Percentiles rank a stretch among this genome's conserved stretches.
phyloP scores from a whole-genome alignment of 2,888 invertebrate genomes.

The Amphiduros pacificus region DNA sequence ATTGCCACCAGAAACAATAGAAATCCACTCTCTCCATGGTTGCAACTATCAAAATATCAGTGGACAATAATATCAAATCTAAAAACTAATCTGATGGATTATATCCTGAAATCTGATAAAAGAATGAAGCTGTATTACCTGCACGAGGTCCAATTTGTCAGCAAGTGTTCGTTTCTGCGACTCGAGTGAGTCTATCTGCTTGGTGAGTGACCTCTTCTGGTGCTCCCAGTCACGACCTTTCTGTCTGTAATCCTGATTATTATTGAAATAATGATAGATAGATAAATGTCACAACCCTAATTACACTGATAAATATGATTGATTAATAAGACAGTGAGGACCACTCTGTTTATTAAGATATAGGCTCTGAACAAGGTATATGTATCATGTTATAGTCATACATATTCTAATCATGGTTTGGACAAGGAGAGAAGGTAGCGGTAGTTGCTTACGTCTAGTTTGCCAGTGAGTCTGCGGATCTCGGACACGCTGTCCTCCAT shows the following conservation, averaged over 20 bases:
- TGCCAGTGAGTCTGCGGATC: slow-evolving; percentile 17
- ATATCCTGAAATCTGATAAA: too few relatives aligned
- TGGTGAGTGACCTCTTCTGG: slow-evolving; percentile 35
- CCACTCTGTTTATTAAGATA: too few relatives aligned
- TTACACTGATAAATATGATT: not conserved
- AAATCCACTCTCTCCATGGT: too few relatives aligned
- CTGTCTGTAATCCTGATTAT: slow-evolving; percentile 39
- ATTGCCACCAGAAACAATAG: too few relatives aligned
- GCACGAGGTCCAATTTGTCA: slow-evolving; percentile 50
- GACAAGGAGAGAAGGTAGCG: too few relatives aligned
- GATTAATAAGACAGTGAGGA: not conserved
- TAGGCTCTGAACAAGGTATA: too few relatives aligned
- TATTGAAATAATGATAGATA: not conserved
- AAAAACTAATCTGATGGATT: too few relatives aligned
- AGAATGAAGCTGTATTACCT: too few relatives aligned
- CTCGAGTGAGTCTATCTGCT: slow-evolving; percentile 44
- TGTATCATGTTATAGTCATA: too few relatives aligned
- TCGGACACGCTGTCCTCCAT: slow-evolving; percentile 11
- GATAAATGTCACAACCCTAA: not conserved
- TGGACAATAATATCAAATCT: too few relatives aligned
- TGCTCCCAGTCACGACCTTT: slow-evolving; percentile 43
- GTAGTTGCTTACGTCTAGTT: slow-evolving; percentile 25
- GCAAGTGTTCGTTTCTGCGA: slow-evolving; percentile 42
- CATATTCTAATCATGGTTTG: too few relatives aligned
- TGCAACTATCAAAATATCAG: too few relatives aligned